A percentile compares a stretch with the other conserved stretches of the same genome.
These are phyloP conservation scores for Apocrypta bakeri DNA, from an alignment of 1,140 invertebrate species.

Conservation along the genomic window DNA sequence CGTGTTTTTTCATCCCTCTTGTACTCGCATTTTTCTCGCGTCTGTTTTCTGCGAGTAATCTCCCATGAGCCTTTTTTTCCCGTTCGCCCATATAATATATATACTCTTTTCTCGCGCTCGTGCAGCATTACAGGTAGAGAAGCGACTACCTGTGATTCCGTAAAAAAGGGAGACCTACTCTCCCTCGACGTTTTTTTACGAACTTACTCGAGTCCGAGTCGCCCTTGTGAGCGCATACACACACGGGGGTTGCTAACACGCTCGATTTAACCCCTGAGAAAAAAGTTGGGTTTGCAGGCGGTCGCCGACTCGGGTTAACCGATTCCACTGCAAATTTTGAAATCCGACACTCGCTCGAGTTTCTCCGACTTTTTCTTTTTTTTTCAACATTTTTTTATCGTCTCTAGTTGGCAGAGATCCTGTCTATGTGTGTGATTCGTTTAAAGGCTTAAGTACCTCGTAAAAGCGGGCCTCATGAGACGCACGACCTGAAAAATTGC, in stretches of 20 bases:
- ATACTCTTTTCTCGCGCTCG: conserved; percentile 57
- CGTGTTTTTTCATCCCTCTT: conserved; percentile 59
- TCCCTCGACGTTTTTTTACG: conserved; percentile 37
- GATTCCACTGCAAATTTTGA: conserved; percentile 72
- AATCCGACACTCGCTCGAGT: conserved; percentile 60
- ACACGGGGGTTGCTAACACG: conserved; percentile 57
- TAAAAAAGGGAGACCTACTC: conserved; percentile 49
- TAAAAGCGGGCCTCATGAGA: conserved; percentile 66
- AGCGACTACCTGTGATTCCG: conserved; percentile 60
- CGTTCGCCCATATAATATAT: conserved; percentile 10
- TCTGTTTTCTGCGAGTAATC: conserved; percentile 51
- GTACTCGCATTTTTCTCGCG: conserved; percentile 39
- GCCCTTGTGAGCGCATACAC: conserved; percentile 51
- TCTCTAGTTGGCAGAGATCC: conserved; percentile 20
- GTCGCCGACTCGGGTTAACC: conserved; percentile 68
- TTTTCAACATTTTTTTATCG: conserved; percentile 43
- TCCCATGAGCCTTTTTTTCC: conserved; percentile 48
- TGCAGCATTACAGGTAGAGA: conserved; percentile 59
- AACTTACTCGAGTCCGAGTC: conserved; percentile 45
- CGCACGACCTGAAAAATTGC: too few species aligned
- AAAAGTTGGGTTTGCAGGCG: conserved; percentile 57
- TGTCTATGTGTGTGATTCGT: conserved; percentile 60
- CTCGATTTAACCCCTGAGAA: conserved; percentile 75
- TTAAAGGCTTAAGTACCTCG: conserved; percentile 74
- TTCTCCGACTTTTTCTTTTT: conserved; percentile 47